These are phyloP conservation scores for Cheilosia soror DNA, from an alignment of 2,888 invertebrate genomes.

Conservation along the genomic window DNA sequence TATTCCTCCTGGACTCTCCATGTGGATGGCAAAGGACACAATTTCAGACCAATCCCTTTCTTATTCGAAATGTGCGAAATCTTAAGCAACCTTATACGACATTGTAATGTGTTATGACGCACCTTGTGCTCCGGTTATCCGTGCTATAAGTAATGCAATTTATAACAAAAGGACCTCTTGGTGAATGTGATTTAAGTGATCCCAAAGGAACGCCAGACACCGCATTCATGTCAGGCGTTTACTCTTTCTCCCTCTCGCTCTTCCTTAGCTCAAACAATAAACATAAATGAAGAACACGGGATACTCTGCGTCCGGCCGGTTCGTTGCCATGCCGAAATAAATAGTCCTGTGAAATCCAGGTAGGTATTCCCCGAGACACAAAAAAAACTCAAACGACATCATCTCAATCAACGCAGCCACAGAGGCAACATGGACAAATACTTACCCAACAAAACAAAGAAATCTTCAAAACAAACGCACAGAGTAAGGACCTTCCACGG, in stretches of 20 bases:
- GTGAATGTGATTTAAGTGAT: slow-evolving; percentile 62
- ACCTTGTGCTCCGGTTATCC: slow-evolving; percentile 34
- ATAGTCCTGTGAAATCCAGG: slow-evolving; percentile 13
- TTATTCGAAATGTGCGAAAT: not conserved
- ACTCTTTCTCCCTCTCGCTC: slow-evolving; percentile 4
- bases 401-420: slow-evolving; percentile 16
- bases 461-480: slow-evolving; percentile 29
- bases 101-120: slow-evolving; percentile 21
- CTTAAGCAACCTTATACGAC: not conserved
- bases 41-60: not conserved
- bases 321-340: slow-evolving; percentile 23
- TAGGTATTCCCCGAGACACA: slow-evolving; percentile 23
- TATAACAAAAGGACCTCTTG: slow-evolving; percentile 54
- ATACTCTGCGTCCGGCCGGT: not conserved
- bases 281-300: slow-evolving; percentile 38
- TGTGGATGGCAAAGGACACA: too few relatives aligned
- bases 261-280: slow-evolving; percentile 27
- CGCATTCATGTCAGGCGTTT: slow-evolving; percentile 18
- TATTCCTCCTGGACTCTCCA: not conserved
- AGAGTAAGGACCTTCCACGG: slow-evolving; percentile 22
- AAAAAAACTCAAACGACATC: slow-evolving; percentile 12
- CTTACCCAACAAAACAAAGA: not conserved
- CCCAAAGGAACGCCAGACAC: slow-evolving; percentile 32
- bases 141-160: slow-evolving; percentile 43
- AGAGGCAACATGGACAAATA: slow-evolving; percentile 9